Conservation (phyloP, 37 sponge, comb jelly and placozoan genomes). For the Bolinopsis microptera region DNA sequence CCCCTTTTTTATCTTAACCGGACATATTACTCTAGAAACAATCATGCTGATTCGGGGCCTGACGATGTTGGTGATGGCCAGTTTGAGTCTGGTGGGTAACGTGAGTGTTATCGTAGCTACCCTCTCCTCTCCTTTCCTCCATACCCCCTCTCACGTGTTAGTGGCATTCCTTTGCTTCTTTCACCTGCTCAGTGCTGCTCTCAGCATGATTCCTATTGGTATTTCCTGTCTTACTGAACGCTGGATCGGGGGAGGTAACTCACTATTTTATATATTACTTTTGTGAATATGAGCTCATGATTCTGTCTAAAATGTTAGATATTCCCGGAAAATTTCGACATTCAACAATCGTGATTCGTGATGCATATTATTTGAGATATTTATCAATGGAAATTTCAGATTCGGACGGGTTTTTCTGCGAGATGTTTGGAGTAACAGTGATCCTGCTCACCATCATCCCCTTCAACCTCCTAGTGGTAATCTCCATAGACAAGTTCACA, state of each 20-base stretch:
- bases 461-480: conserved; percentile 51
- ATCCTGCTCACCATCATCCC: conserved; percentile 23
- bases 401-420: conserved; percentile 6
- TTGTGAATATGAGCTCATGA: no score
- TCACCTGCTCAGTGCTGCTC: not conserved
- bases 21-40: conserved; percentile 33
- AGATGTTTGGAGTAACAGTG: conserved; percentile 1
- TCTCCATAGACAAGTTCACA: conserved; percentile 43
- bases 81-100: conserved; percentile 1
- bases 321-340: no score
- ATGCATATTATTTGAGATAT: no score
- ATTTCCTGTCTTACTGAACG: conserved; percentile 4
- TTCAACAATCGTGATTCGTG: no score
- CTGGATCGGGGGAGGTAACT: conserved; percentile 34
- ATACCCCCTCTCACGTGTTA: conserved; percentile 12
- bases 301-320: no score
- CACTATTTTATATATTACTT: not conserved
- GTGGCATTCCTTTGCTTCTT: conserved; percentile 53
- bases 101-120: not conserved
- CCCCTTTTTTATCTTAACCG: no score
- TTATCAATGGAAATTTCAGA: no score
- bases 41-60: not conserved
- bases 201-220: conserved; percentile 42
- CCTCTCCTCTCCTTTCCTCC: conserved; percentile 49
- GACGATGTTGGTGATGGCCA: conserved; percentile 52